A percentile compares a stretch with the other conserved stretches of the same genome.
Evolutionary conservation across 2,113 vertebrate genomes (phyloP).

Genomic region (Seriola aureovittata): DNA sequence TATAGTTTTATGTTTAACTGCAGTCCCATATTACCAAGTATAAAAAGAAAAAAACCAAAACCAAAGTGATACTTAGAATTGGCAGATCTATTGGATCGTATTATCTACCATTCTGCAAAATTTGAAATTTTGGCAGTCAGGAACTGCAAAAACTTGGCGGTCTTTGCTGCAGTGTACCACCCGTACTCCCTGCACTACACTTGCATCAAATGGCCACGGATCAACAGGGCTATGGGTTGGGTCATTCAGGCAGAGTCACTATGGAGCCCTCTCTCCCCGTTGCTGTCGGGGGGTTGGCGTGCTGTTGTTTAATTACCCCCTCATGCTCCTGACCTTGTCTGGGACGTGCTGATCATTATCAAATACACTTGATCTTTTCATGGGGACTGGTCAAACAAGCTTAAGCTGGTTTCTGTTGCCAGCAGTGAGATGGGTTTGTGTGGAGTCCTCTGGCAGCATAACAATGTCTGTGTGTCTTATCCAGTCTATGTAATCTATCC

Average conservation of each 20-base stretch:
- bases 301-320: constrained; percentile 16
- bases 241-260: background rate
- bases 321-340: constrained; percentile 26
- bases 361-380: constrained; percentile 3
- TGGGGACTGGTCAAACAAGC: background rate
- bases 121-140: background rate
- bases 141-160: no score
- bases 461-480: background rate
- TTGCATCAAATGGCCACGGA: background rate
- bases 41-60: background rate
- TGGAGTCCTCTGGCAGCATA: background rate
- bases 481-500: background rate
- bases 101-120: background rate
- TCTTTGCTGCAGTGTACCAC: background rate
- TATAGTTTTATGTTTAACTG: background rate
- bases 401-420: background rate
- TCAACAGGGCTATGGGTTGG: background rate
- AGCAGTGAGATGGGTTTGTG: background rate
- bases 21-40: background rate
- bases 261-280: background rate
- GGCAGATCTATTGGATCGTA: no score
- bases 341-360: constrained; percentile 18
- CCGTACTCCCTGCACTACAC: background rate
- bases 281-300: background rate
- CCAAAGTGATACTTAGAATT: background rate